Base-by-base conservation (phyloP, 2,797 vertebrate species). In the Ispidina picta region DNA sequence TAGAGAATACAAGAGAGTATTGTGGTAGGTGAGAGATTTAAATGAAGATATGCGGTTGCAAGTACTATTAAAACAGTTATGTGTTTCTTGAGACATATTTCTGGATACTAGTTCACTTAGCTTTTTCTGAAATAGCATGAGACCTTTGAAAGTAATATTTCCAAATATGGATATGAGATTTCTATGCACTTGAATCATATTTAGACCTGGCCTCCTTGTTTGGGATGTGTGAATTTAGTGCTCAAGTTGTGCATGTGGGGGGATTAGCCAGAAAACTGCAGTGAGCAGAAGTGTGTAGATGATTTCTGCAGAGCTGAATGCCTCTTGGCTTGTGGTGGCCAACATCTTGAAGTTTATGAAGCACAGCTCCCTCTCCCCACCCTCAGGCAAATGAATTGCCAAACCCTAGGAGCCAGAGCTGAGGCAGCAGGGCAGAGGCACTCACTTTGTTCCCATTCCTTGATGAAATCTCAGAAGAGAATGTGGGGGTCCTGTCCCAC, bases 141-240 rank as follows among this genome's bases (percentile, higher is more conserved):
- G 69, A 68, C 23, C 51, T 82, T 70, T 80, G 60, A 63, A 76
- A 83, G 51, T 74, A 77, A 16, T 87, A 80, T 88, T 91, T 83
- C 89, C 79, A 89, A 92, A 87, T 86, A 88, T 55, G 85, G 79
- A 16, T 48, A 56, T n/a, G 66, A 85, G 59, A 52, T 21, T 75
- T 92, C 8, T 39, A 22, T 51, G 59, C 9, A 13, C 19, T 89
- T 89, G 87, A 93, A 77, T 86, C 70, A 51, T 78, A 56, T 76
- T 78, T 82, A 77, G 60, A 48, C 7, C 15, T 4, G 1, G 1
- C 17, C 37, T 12, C 28, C 39, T 51, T 77, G 13, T 54, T 39
- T 74, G 43, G 17, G n/a, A 87, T 5, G 63, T 80, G 76, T 87
- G 62, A 95, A 77, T 90, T 83, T 43, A 69, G 29, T 33, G 65